These are phyloP conservation scores for Brachystomella parvula DNA, from an alignment of 1,140 invertebrate species.

Conservation along the genomic window DNA sequence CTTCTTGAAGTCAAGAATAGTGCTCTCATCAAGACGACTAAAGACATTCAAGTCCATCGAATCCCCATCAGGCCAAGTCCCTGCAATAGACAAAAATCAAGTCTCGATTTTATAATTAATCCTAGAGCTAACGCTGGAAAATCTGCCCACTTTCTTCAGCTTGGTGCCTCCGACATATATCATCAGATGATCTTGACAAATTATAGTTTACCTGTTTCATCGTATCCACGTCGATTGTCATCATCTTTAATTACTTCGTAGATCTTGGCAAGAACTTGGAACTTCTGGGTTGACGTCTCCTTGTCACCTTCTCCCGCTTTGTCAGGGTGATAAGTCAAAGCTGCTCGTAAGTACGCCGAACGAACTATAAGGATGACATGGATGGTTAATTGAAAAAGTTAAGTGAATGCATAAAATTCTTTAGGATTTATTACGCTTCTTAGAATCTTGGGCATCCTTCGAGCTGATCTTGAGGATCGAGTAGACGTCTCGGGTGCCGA, in stretches of 20 bases:
- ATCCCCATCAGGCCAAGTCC: constrained; percentile 29
- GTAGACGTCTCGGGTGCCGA: constrained; percentile 18
- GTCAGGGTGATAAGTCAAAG: constrained; percentile 27
- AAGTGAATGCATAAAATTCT: background rate
- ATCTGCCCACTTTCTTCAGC: background rate
- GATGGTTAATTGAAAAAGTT: background rate
- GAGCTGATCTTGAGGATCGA: constrained; percentile 4
- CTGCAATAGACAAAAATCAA: constrained; percentile 11
- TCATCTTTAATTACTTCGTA: constrained; percentile 28
- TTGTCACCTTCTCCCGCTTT: constrained; percentile 22
- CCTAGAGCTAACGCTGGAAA: background rate
- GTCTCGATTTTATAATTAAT: background rate
- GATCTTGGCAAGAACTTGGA: constrained; percentile 28
- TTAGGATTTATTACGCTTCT: constrained; percentile 16
- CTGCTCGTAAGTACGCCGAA: constrained; percentile 25
- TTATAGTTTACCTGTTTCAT: constrained; percentile 23
- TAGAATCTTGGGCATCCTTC: background rate
- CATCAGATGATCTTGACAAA: background rate
- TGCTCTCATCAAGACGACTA: constrained; percentile 16
- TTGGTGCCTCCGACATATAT: background rate
- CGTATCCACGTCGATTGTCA: constrained; percentile 22
- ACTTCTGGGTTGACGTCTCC: constrained; percentile 24
- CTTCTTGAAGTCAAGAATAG: constrained; percentile 27
- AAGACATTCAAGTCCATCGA: constrained; percentile 16
- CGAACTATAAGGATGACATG: constrained; percentile 19